Evolutionary conservation across 2,888 invertebrate species (phyloP).

Genomic region (Ischnura elegans): DNA sequence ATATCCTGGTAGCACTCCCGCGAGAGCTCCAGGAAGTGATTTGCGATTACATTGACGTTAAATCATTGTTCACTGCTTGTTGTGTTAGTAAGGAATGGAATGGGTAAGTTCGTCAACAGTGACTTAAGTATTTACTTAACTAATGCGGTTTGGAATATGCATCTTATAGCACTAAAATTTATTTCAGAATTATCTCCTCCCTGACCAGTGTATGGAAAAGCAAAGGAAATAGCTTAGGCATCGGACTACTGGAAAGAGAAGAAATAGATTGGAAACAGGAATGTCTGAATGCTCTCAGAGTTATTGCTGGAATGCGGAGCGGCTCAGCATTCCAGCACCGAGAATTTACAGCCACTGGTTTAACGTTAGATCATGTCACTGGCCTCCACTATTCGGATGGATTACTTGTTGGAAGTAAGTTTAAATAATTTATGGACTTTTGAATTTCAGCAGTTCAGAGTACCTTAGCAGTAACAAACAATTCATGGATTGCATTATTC

Average conservation of each 20-base stretch:
- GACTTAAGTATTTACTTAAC: not conserved
- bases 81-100: slow-evolving; percentile 70
- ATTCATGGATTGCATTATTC: too few relatives aligned
- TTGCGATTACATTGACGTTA: slow-evolving; percentile 68
- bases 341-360: slow-evolving; percentile 66
- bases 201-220: slow-evolving; percentile 68
- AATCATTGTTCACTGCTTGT: slow-evolving; percentile 69
- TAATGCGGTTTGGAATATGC: not conserved
- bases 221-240: slow-evolving; percentile 68
- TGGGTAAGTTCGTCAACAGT: slow-evolving; percentile 46
- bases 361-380: slow-evolving; percentile 69
- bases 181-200: slow-evolving; percentile 69
- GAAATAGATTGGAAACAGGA: slow-evolving; percentile 68
- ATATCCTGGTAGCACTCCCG: slow-evolving; percentile 69
- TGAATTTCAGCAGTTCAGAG: too few relatives aligned
- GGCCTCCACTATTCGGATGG: slow-evolving; percentile 69
- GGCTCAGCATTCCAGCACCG: slow-evolving; percentile 68
- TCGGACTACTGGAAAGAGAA: slow-evolving; percentile 17
- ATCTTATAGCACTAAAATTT: not conserved
- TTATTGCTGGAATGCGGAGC: slow-evolving; percentile 61
- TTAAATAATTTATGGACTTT: too few relatives aligned
- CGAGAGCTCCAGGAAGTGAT: slow-evolving; percentile 69
- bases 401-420: slow-evolving; percentile 69
- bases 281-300: slow-evolving; percentile 65
- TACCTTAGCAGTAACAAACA: too few relatives aligned